Evolutionary conservation across 92 coral and sea anemone species (phyloP), one percentile per base, ranked within the genome.

Genomic region (Hydrozoanthus gracilis): DNA sequence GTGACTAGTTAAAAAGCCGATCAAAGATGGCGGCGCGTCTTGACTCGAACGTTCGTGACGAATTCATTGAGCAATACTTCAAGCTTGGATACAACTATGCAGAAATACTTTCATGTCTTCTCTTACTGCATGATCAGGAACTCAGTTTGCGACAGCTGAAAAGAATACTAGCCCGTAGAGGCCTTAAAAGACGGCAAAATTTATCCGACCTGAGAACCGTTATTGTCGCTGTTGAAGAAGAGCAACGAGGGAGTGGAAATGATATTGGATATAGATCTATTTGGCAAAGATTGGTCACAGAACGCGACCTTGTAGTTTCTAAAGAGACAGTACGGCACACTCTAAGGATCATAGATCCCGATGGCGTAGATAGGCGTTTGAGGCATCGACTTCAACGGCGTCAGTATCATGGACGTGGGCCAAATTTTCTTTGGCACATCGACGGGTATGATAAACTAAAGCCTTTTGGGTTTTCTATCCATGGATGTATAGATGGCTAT

Each of bases 91-190:
- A 27, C 39, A 27, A 27, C 69, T 76, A 89, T 56, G 62, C 69
- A 74, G 90, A 92, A 86, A 86, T 92, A 77, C 83, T 87, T 51
- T 87, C 87, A 18, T 92, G 89, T 65, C 86, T 92, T 86, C 87
- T 92, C 46, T 62, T 86, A 72, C 71, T 92, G 56, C 92, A 92
- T 71, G 87, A 90, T 69, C 51, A 82, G 65, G 65, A 67, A 51
- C 92, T 92, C 68, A 83, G 92, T 89, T 86, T 79, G 55, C 87
- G 95, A 80, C 95, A 92, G 92, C 58, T 89, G 72, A 92, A 90
- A 82, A 83, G 92, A 87, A 89, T 89, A 39, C 89, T 92, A 44
- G 86, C 87, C 35, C 45, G 83, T 60, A 86, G 79, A 89, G 88
- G 91, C 60, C 85, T 87, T 72, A 60, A 79, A 84, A 89, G 92